Conservation (phyloP, 2,888 invertebrate genomes). For the Bhutanitis thaidina region DNA sequence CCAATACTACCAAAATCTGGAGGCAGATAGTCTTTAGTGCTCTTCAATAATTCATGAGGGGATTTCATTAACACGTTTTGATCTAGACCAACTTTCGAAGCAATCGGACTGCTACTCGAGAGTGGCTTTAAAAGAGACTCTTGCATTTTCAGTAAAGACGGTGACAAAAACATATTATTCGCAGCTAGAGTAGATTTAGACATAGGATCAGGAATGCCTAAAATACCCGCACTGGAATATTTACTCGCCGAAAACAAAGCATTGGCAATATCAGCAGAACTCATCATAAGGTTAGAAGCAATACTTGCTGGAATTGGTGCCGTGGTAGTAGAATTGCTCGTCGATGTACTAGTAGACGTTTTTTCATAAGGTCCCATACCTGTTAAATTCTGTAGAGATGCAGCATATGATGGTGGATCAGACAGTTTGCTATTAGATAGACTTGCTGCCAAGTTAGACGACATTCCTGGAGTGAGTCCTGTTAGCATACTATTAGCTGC, state of each 20-base stretch:
- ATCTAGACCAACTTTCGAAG: constrained; percentile 65
- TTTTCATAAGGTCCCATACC: constrained; percentile 65
- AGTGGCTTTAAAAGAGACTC: constrained; percentile 81
- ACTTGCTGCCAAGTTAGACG: constrained; percentile 64
- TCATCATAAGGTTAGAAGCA: constrained; percentile 82
- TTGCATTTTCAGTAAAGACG: constrained; percentile 86
- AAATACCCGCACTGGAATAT: constrained; percentile 81
- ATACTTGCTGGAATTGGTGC: constrained; percentile 75
- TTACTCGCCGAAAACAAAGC: constrained; percentile 84
- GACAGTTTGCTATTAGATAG: constrained; percentile 64
- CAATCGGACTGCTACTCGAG: constrained; percentile 78
- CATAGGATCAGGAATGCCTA: constrained; percentile 87
- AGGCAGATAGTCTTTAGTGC: constrained; percentile 71
- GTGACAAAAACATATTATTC: constrained; percentile 89
- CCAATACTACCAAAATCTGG: constrained; percentile 78
- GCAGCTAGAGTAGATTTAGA: constrained; percentile 87
- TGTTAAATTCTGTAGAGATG: constrained; percentile 65
- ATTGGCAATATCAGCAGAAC: constrained; percentile 82
- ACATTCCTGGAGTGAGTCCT: constrained; percentile 61
- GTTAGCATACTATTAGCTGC: constrained; percentile 73
- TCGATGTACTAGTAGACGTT: constrained; percentile 69
- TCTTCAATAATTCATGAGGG: constrained; percentile 63
- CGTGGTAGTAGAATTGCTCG: constrained; percentile 69
- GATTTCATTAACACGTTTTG: constrained; percentile 68
- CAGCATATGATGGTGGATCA: constrained; percentile 71